Conservation (phyloP, 2,888 invertebrate genomes). For the Tetramorium bicarinatum region DNA sequence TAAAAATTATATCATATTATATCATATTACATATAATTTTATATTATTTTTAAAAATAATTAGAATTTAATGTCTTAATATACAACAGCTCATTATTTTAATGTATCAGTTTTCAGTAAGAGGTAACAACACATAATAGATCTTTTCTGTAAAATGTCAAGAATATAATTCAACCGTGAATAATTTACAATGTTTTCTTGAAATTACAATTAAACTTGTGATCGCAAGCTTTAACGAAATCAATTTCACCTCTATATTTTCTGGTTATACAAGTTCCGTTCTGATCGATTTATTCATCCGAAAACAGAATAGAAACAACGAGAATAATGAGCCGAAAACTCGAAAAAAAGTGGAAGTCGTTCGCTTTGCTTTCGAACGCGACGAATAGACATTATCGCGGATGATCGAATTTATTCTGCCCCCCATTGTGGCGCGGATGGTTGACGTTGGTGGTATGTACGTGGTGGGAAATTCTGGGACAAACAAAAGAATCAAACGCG, state of each 20-base stretch:
- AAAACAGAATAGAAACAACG: background rate
- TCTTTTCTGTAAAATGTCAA: background rate
- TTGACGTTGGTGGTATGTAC: background rate
- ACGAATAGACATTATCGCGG: conserved; percentile 35
- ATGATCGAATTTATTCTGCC: conserved; percentile 46
- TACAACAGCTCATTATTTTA: background rate
- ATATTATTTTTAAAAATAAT: background rate
- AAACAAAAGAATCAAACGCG: conserved; percentile 39
- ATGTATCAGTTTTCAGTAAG: background rate
- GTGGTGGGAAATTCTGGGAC: conserved; percentile 14
- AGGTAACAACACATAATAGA: background rate
- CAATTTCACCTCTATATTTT: conserved; percentile 4
- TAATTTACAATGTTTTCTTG: background rate
- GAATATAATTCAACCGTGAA: background rate
- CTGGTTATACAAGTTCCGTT: background rate
- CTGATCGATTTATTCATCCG: background rate
- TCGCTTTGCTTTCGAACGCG: conserved; percentile 1
- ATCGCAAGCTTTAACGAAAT: background rate
- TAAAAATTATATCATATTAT: no score
- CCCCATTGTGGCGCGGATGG: background rate
- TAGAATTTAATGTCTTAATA: background rate
- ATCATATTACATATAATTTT: background rate
- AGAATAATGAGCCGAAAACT: conserved; percentile 23
- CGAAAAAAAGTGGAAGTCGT: conserved; percentile 14
- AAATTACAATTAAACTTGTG: conserved; percentile 20